Base-by-base conservation (phyloP, 2,797 vertebrate species). In the Bradypus variegatus region DNA sequence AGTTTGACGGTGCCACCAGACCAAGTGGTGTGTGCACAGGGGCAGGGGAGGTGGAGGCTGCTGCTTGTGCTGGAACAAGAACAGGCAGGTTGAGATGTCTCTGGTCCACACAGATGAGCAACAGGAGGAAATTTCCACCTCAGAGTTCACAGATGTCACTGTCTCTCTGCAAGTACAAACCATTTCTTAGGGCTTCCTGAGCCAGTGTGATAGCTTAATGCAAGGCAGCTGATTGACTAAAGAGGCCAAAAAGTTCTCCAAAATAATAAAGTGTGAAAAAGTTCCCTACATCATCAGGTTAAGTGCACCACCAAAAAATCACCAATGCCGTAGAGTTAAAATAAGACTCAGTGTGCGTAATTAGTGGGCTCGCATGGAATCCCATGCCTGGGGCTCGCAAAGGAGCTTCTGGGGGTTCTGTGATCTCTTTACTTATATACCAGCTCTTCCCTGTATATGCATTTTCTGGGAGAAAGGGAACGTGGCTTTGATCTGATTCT, bases 241-340 rank as follows among this genome's bases (percentile, higher is more conserved):
- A 25, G 38, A 73, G 90, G 92, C 45, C 62, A 86, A 84, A 60
- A 33, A 73, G 55, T 29, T 81, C 90, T 92, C 86, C 5, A 50
- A 91, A 94, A 94, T 88, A 93, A 86, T 50, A 21, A 92, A 90
- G 90, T 72, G 64, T 64, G 80, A 76, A 89, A 80, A 76, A 21
- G 4, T n/a, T 90, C 53, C 64, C 62, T 55, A 50, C 4, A 36
- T 31, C 3, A 11, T 73, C 79, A 36, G 53, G 60, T 11, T 72
- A 13, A 6, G 62, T 31, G 25, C 1, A 45, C 50, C 2, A 25
- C 23, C 19, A 60, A 18, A 23, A 87, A 73, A 41, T 73, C 64
- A 69, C 1, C 4, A 88, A 25, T 31, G 81, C 27, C 1, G 0
- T 6, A 14, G 36, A 78, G 13, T 72, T 83, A 75, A 86, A 65